Evolutionary conservation across 1,140 invertebrate genomes (phyloP), one percentile per base, ranked within the genome.

Genomic region (Phthorimaea operculella): DNA sequence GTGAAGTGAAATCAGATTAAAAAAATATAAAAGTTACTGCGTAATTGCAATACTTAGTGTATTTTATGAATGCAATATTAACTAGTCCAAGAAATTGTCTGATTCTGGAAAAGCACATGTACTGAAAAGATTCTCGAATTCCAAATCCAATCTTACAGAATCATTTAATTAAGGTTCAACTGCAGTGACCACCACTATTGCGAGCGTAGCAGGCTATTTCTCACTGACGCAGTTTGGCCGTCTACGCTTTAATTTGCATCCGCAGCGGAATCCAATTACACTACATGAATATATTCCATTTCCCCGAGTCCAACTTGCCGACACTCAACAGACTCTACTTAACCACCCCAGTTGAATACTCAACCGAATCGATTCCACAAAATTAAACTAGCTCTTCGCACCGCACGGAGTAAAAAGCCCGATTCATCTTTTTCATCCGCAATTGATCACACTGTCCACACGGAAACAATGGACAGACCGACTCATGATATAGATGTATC

Each of bases 281-380:
- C 52, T 66, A 66, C 63, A 68, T 68, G 63, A 69, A 63, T 69
- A 68, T 64, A 68, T 65, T 61, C 49, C 58, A 64, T 61, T 65
- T 63, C 59, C 16, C 54, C 42, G 51, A 33, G 45, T 18, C 54
- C 42, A 52, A 33, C 51, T 39, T 9, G 36, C 10, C 36, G 21
- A 28, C 36, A 39, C 36, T 39, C 36, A 10, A 28, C 21, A 28
- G 21, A 39, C n/a, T 39, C 36, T 12, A 39, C 36, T 39, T 39
- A n/a, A 9, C 10, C 36, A 9, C 8, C 4, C 10, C 36, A 39
- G n/a, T 39, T 39, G 36, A 39, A 12, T 39, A 39, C n/a, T 10
- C 36, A 39, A 10, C 3, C 10, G 10, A 39, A 39, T 39, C n/a
- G 36, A n/a, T 39, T 39, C 10, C 36, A 39, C 10, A 4, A 39